Percentiles rank a stretch among this genome's conserved stretches.
phyloP scores from a whole-genome alignment of 2,888 invertebrate genomes.

The Branchellion lobata region DNA sequence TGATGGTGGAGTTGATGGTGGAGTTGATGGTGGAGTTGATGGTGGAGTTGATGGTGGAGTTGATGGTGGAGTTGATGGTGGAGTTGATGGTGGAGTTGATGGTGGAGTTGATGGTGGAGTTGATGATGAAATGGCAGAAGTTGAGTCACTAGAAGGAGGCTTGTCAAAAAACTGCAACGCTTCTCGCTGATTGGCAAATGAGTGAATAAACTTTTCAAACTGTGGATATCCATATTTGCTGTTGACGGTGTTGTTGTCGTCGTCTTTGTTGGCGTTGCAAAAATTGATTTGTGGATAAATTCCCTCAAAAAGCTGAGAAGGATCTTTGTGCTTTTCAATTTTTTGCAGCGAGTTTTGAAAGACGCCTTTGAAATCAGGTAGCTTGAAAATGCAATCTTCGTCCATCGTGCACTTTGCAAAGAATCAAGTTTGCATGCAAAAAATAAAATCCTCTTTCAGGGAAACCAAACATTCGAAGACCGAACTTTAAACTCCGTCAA shows the following conservation, averaged over 20 bases:
- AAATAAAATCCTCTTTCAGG: no score
- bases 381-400: background rate
- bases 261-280: background rate
- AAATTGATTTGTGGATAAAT: background rate
- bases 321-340: background rate
- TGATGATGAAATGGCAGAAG: no score
- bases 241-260: background rate
- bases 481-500: no score
- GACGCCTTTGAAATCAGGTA: background rate
- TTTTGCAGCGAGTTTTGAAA: background rate
- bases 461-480: no score
- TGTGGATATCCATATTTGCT: background rate
- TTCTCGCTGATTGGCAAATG: background rate
- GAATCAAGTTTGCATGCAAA: no score
- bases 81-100: background rate
- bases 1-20: background rate
- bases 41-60: background rate
- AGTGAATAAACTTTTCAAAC: background rate
- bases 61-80: background rate
- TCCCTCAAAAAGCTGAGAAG: background rate
- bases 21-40: background rate
- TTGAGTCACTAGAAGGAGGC: no score
- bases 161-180: background rate
- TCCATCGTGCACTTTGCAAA: no score
- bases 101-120: no score